Base-by-base conservation (phyloP, 1,140 invertebrate species). In the Drosophila ananassae region DNA sequence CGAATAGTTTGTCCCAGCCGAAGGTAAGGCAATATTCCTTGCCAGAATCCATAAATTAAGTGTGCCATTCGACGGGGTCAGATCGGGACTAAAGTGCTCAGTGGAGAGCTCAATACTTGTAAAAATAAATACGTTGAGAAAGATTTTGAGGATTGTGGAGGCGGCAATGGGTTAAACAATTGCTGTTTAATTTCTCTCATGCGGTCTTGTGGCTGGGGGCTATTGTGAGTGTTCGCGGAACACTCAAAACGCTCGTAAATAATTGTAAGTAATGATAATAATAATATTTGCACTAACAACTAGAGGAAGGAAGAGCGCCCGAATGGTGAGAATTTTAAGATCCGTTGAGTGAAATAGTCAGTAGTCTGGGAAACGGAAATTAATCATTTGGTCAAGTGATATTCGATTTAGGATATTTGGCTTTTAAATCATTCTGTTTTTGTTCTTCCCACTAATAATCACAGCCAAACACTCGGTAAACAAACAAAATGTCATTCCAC, bases 151-250 rank as follows among this genome's bases (percentile, higher is more conserved):
- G 17, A 17, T 41, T 44, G 22, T 21, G 3, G 21, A 47, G 22
- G 44, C n/a, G 57, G 21, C 32, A 34, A 9, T 12, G 25, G 56
- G 32, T 17, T 58, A 48, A 60, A 58, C 54, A 84, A 83, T 73
- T 73, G 81, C 77, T 80, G 81, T 77, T 85, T 77, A 77, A 80
- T 85, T 64, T 84, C 80, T 73, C 48, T 41, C 37, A 50, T 34
- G 12, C 62, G 60, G 54, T 37, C 60, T 57, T 62, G 47, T 62
- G 46, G 39, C n/a, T 32, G 28, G 25, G 55, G 54, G 41, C 34
- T 47, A 17, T 17, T 17, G 0, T 17, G 17, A 17, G 39, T 22
- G 30, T 44, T 44, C 41, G 47, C 22, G 54, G 30, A 58, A 69
- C 59, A 59, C 68, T 44, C 7, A 44, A 60, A 68, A 21, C 32